Evolutionary conservation across 37 sponge, comb jelly and placozoan species (phyloP).

Genomic region (Eunapius fragilis): DNA sequence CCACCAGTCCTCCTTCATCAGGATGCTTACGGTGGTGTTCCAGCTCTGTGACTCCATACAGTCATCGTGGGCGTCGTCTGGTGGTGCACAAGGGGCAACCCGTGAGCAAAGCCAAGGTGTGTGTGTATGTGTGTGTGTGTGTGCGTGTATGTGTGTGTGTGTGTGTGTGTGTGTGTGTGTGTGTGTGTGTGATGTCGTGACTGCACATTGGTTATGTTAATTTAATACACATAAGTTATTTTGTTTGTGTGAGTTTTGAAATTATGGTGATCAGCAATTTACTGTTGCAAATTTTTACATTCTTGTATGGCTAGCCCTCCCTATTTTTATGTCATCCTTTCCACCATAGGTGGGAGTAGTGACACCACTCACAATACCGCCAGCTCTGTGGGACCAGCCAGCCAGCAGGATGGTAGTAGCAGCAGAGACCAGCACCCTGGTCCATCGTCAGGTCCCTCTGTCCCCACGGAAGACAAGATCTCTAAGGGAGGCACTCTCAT

Average conservation of each 20-base stretch:
- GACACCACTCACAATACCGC: no score
- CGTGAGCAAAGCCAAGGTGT: not conserved
- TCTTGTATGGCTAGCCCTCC: no score
- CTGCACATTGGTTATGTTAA: no score
- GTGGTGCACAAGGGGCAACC: not conserved
- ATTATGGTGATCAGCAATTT: no score
- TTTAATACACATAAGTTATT: no score
- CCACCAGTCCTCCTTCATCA: constrained; percentile 90
- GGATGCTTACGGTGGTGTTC: constrained; percentile 91
- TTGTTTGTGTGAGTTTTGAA: no score
- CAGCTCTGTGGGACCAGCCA: not conserved
- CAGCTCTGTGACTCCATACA: constrained; percentile 75
- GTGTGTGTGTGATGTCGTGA: no score
- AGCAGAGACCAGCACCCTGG: not conserved
- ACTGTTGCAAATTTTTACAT: no score
- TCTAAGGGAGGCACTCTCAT: constrained; percentile 4
- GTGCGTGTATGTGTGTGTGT: not conserved
- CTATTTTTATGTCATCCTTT: no score
- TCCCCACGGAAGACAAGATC: not conserved
- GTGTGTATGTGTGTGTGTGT: constrained; percentile 20
- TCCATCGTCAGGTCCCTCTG: not conserved
- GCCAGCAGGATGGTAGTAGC: not conserved
- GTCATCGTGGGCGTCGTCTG: constrained; percentile 14
- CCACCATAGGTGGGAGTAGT: not conserved
- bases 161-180: no score